Evolutionary conservation across 2,888 invertebrate genomes (phyloP), one percentile per base, ranked within the genome.

Genomic region (Platerodrilus igneus): DNA sequence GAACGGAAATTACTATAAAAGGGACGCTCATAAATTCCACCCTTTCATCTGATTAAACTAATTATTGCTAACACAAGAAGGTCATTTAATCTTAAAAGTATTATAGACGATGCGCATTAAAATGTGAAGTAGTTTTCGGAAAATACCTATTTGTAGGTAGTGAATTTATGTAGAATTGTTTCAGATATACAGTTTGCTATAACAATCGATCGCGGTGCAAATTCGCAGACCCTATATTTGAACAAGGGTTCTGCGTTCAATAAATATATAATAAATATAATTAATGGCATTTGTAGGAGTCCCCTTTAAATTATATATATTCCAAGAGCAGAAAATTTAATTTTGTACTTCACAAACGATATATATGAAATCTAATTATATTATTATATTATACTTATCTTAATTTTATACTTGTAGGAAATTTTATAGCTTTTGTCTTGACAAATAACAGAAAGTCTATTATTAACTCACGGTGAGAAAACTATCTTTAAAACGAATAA

Each of bases 201-300:
- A 33, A 37, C 32, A 29, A 11, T 37, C 34, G 27, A 39, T 26
- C 43, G 38, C 35, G 40, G 38, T 43, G 39, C 39, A 43, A 37
- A 37, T 43, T 43, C 36, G 23, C 29, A 23, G 28, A 22, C 43
- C 43, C 43, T 36, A 32, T 36, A 34, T 39, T 43, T 39, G 26
- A 35, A 39, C 35, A 39, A 43, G 45, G 52, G 50, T 50, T 46
- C 50, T 47, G 47, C 50, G 51, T 47, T 41, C 51, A 49, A 56
- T 57, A 56, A 56, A 57, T 57, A 57, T 55, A 55, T 57, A 54
- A 57, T 57, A 57, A 57, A 57, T 56, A 57, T 56, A 57, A 56
- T 56, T 56, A 56, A 47, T 36, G 45, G 46, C 51, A 52, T 51
- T 43, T 42, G 47, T 41, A 43, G 44, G 42, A 48, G 46, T 44